These are phyloP conservation scores for Buphagus erythrorhynchus DNA, from an alignment of 2,797 vertebrate genomes.

Conservation along the genomic window DNA sequence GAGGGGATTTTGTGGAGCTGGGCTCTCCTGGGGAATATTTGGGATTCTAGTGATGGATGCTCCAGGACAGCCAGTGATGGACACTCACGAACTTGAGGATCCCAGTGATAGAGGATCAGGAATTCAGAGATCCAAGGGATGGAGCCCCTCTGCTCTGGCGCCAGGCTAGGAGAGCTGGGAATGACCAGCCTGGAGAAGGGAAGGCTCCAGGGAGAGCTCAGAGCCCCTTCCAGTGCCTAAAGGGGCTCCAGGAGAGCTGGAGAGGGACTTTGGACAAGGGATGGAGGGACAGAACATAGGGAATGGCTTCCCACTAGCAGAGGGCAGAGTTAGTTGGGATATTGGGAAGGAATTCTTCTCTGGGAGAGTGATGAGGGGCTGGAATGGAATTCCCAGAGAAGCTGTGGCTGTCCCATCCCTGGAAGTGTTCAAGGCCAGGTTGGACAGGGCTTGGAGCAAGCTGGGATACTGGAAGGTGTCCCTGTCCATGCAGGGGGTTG, in stretches of 20 bases:
- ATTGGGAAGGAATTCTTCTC: neutral
- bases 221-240: neutral
- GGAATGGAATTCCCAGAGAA: accelerated
- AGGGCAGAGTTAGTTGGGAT: accelerated
- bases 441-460: accelerated
- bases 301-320: neutral
- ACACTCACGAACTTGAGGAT: neutral
- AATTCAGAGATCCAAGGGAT: neutral
- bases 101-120: neutral
- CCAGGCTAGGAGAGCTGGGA: neutral
- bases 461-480: neutral
- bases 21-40: neutral
- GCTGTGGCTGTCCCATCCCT: accelerated
- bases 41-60: no score
- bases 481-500: accelerated
- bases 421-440: accelerated
- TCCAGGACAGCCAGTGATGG: neutral
- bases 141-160: neutral
- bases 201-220: accelerated
- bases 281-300: neutral
- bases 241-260: neutral
- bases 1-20: neutral
- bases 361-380: accelerated
- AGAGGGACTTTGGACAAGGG: neutral
- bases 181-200: neutral